These are phyloP conservation scores for Bradypus variegatus DNA, from an alignment of 2,797 vertebrate genomes.

Conservation along the genomic window DNA sequence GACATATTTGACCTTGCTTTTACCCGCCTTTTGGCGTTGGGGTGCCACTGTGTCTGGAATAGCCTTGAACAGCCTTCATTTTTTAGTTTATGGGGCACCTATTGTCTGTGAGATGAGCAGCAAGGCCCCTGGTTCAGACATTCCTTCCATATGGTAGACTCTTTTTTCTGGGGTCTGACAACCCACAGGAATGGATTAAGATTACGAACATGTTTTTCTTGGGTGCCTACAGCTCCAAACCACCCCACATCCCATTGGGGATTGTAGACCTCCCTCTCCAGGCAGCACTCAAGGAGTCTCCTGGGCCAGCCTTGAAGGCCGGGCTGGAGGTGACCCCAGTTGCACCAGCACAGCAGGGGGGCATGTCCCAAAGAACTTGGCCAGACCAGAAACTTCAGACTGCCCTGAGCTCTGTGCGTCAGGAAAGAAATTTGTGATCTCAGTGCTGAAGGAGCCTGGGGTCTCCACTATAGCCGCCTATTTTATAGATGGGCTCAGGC, in stretches of 20 bases:
- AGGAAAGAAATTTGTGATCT: neutral
- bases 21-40: no score
- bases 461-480: neutral
- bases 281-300: neutral
- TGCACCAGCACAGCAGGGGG: neutral
- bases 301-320: neutral
- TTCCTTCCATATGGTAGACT: no score
- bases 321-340: rapidly evolving
- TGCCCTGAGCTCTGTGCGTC: neutral
- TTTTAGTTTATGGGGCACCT: no score
- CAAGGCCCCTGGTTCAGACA: no score
- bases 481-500: neutral
- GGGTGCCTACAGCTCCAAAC: no score
- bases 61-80: no score
- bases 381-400: neutral
- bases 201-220: no score
- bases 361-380: neutral
- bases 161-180: no score
- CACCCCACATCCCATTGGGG: neutral
- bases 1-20: no score
- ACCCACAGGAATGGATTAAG: no score
- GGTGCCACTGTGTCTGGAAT: no score
- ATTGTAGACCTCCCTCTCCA: neutral
- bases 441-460: neutral
- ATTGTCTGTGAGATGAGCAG: no score